Evolutionary conservation across 92 coral and sea anemone genomes (phyloP), one percentile per base, ranked within the genome.

Genomic region (Phenganax subtilis): DNA sequence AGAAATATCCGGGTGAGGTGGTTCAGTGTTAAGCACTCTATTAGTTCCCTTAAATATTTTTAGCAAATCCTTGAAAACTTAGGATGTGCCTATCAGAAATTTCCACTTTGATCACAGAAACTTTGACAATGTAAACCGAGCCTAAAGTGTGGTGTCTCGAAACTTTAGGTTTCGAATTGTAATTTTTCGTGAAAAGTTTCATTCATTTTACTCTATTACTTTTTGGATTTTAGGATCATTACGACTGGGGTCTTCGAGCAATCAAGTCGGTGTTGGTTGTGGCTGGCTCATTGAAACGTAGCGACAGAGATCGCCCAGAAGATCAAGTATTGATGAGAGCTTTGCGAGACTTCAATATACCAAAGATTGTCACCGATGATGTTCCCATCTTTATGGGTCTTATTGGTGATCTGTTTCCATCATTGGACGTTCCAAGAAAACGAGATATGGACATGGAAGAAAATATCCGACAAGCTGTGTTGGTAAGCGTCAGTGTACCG

Each of bases 361-460:
- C 99, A n/a, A 96, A 96, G 89, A 96, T 96, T 75, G 99, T 96
- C 80, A 96, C 99, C 58, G 99, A 96, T 81, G 99, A 96, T 84
- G 99, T 96, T 44, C 97, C 99, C 7, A 87, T 96, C 82, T 92
- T 96, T 66, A 96, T 96, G 99, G 99, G 99, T 25, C 91, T 96
- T 17, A 96, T 96, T 74, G 99, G 99, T 9, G 99, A 96, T 84
- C 90, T 96, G 75, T 96, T 96, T 88, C 99, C 99, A n/a, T 96
- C 99, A 12, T 75, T 96, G 82, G 99, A 96, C 89, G 99, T 96
- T n/a, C 99, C 99, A 10, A 86, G 99, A 57, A 96, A 96, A 83
- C 90, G 99, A 81, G 97, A 96, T 73, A 87, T 92, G 89, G 99
- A 96, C 93, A 89, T 96, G 79, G 99, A 96, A 75, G 97, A 94